These are phyloP conservation scores for Andrena flavipes DNA, from an alignment of 2,888 invertebrate genomes.

Conservation along the genomic window DNA sequence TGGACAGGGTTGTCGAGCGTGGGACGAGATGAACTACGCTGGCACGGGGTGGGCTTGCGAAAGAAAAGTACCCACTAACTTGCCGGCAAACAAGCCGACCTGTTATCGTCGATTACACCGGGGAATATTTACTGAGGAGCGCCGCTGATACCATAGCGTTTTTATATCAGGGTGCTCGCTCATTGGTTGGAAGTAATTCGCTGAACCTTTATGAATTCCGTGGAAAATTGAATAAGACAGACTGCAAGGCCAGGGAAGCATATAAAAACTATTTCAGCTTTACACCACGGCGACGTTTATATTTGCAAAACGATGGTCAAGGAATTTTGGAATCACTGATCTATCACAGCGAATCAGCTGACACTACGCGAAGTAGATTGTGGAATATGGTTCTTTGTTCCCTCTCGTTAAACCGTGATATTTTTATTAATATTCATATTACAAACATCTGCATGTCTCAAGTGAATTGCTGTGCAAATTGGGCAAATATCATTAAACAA, in stretches of 20 bases:
- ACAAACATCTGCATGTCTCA: no score
- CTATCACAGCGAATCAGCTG: no score
- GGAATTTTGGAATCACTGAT: no score
- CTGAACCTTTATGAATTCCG: constrained; percentile 41
- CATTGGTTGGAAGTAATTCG: constrained; percentile 48
- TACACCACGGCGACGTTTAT: neutral
- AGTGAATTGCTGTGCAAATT: no score
- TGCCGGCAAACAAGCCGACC: constrained; percentile 63
- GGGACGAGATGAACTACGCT: constrained; percentile 23
- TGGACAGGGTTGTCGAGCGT: constrained; percentile 17
- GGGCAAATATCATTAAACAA: no score
- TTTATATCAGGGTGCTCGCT: constrained; percentile 28
- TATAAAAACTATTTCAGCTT: neutral
- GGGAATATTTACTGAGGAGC: constrained; percentile 53
- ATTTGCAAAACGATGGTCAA: neutral
- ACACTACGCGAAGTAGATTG: no score
- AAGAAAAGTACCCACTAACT: constrained; percentile 57
- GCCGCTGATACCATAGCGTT: constrained; percentile 13
- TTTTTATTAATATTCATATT: no score
- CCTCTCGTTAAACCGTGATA: no score
- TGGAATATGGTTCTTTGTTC: no score
- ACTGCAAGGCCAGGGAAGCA: neutral
- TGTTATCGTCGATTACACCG: constrained; percentile 71
- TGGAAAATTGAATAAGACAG: constrained; percentile 34
- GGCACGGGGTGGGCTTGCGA: constrained; percentile 31